These are phyloP conservation scores for Garrulus glandarius DNA, from an alignment of 2,797 vertebrate genomes.

Conservation along the genomic window DNA sequence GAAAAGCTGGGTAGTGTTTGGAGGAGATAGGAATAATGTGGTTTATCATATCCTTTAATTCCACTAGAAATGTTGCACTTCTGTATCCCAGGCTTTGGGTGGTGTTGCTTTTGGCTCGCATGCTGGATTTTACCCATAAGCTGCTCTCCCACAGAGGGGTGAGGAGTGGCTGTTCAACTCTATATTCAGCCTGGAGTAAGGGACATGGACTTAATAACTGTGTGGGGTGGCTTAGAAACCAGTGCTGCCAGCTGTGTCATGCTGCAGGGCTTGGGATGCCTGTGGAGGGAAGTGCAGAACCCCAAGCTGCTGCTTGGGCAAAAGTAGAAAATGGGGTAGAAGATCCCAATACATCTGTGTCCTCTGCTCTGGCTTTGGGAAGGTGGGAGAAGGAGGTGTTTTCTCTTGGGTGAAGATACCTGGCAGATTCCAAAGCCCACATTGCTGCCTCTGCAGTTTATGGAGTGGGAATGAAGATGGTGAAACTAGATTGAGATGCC, in stretches of 20 bases:
- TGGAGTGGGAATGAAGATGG: background rate
- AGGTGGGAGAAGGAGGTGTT: background rate
- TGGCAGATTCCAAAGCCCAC: background rate
- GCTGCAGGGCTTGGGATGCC: background rate
- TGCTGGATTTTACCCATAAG: background rate
- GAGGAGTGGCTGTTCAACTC: background rate
- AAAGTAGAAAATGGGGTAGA: background rate
- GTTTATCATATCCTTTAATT: background rate
- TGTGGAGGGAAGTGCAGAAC: background rate
- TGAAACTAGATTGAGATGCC: background rate
- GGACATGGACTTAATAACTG: accelerated
- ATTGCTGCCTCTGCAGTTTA: background rate
- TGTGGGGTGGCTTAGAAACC: background rate
- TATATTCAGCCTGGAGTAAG: background rate
- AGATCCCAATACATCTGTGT: background rate
- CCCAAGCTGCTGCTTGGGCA: background rate
- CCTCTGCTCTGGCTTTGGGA: background rate
- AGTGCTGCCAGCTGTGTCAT: accelerated
- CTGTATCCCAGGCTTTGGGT: background rate
- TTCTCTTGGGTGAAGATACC: background rate
- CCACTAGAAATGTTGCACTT: accelerated
- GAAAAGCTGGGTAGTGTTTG: background rate
- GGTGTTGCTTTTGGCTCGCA: accelerated
- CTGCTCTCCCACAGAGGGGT: background rate
- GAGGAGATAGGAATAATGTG: background rate